Evolutionary conservation across 2,113 vertebrate species (phyloP).

Genomic region (Neolamprologus caudopunctatus): DNA sequence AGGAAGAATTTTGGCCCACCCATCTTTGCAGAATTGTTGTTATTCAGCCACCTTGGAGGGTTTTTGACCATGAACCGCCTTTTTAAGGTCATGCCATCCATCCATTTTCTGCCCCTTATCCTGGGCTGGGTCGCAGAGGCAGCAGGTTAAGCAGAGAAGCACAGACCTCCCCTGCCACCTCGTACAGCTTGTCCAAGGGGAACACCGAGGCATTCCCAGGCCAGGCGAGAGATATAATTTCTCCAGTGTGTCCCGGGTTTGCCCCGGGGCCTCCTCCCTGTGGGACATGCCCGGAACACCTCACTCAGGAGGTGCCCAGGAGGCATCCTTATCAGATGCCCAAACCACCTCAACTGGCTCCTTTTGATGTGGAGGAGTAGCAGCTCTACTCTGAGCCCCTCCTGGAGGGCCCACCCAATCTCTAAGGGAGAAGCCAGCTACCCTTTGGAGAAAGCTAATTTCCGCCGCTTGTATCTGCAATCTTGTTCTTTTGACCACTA

Average conservation of each 20-base stretch:
- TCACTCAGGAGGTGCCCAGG: not conserved
- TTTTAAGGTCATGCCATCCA: not conserved
- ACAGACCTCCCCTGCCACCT: not conserved
- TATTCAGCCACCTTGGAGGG: not conserved
- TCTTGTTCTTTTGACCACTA: not conserved
- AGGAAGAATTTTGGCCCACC: not conserved
- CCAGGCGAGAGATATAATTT: not conserved
- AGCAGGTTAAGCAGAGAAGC: not conserved
- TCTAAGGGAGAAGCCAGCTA: not conserved
- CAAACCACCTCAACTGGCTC: not conserved
- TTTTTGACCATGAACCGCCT: not conserved
- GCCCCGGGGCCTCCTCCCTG: not conserved
- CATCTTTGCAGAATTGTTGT: not conserved
- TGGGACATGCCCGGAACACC: not conserved
- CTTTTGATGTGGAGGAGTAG: not conserved
- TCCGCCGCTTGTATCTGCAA: not conserved
- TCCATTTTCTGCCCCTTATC: not conserved
- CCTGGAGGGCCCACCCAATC: not conserved
- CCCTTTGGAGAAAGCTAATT: not conserved
- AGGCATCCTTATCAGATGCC: not conserved
- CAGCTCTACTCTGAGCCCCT: not conserved
- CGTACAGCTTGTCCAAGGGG: not conserved
- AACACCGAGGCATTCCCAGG: not conserved
- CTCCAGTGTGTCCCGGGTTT: not conserved
- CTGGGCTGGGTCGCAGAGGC: not conserved